Conservation (phyloP, 2,113 vertebrate genomes). For the Desmodus rotundus region DNA sequence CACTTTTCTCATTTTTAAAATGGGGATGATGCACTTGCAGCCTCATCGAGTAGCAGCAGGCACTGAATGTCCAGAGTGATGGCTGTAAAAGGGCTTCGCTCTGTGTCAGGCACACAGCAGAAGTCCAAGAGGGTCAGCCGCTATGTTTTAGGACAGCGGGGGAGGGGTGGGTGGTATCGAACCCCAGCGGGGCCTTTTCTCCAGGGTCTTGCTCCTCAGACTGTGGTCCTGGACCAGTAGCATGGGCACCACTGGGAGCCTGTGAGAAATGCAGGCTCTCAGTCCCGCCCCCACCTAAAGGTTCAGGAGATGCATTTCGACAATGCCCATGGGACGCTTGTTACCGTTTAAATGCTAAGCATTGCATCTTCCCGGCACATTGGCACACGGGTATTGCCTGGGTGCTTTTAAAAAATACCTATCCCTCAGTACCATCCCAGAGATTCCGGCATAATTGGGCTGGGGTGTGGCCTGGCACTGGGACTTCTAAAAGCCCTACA, state of each 20-base stretch:
- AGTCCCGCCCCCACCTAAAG: rapidly evolving
- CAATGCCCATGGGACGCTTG: not conserved
- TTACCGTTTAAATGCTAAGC: not conserved
- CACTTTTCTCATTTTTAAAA: not conserved
- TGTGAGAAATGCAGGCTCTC: not conserved
- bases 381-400: not conserved
- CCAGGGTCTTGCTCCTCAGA: not conserved
- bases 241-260: rapidly evolving
- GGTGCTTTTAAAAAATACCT: not conserved
- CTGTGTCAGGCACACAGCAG: rapidly evolving
- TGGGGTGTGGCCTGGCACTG: not conserved
- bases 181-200: not conserved
- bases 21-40: not conserved
- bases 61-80: rapidly evolving
- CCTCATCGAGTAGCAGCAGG: rapidly evolving
- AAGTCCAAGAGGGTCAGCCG: rapidly evolving
- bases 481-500: not conserved
- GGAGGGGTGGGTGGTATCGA: not conserved
- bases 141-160: rapidly evolving
- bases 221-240: not conserved
- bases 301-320: not conserved
- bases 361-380: not conserved
- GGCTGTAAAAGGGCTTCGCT: not conserved
- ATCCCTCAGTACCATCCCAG: not conserved
- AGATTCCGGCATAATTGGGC: too few species aligned